These are phyloP conservation scores for Acanthaster planci DNA, from an alignment of 35 echinoderm and acorn worm species.

Conservation along the genomic window DNA sequence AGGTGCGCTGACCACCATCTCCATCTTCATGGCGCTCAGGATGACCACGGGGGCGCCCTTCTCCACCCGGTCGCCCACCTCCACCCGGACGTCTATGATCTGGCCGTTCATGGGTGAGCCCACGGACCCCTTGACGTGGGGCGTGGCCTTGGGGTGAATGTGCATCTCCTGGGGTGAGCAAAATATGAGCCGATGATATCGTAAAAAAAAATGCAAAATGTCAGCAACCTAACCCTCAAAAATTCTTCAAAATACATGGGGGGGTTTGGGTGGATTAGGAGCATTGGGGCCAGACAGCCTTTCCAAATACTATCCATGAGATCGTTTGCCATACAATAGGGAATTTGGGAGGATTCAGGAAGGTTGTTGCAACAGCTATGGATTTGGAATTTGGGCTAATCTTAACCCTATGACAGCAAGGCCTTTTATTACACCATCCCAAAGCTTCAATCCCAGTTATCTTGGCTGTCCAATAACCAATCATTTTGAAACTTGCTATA, in stretches of 20 bases:
- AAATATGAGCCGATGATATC: not conserved
- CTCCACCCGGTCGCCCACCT: conserved; percentile 73
- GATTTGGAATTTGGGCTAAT: no score
- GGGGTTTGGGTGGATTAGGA: no score
- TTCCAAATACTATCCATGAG: no score
- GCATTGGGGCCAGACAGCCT: no score
- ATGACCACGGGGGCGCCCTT: conserved; percentile 88
- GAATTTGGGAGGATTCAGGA: not conserved
- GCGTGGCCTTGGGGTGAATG: conserved; percentile 85
- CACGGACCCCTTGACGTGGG: conserved; percentile 85
- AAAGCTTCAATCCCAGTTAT: no score
- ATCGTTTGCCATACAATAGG: no score
- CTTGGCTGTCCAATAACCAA: no score
- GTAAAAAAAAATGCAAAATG: not conserved
- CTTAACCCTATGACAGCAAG: no score
- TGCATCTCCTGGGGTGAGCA: conserved; percentile 71
- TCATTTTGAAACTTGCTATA: no score
- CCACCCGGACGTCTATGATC: conserved; percentile 82
- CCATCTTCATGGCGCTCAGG: conserved; percentile 99
- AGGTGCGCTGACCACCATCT: conserved; percentile 95
- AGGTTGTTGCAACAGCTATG: no score
- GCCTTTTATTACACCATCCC: no score
- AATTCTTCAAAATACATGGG: no score
- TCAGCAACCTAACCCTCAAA: not conserved
- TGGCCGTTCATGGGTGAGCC: conserved; percentile 94